phyloP scores from a whole-genome alignment of 2,888 invertebrate genomes.

The Sphaerophoria rueppellii region DNA sequence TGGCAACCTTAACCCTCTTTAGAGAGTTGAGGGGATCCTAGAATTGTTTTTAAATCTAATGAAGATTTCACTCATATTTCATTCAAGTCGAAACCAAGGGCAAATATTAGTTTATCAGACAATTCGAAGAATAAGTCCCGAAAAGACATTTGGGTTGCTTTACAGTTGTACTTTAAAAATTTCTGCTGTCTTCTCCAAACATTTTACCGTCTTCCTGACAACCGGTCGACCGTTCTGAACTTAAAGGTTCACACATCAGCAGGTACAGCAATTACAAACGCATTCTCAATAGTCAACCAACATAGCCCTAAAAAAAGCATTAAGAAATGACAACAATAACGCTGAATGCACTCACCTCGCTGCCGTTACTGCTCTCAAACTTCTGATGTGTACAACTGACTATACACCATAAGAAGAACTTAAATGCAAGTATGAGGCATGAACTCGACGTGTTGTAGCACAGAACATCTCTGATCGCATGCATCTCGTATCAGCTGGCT shows the following conservation, averaged over 20 bases:
- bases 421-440: conserved; percentile 19
- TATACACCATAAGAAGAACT: not conserved
- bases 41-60: not conserved
- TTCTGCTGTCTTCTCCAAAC: too few relatives aligned
- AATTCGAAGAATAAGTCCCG: too few relatives aligned
- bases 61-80: not conserved
- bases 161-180: too few relatives aligned
- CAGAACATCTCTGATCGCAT: conserved; percentile 43
- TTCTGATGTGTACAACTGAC: conserved; percentile 7
- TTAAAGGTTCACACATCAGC: too few relatives aligned
- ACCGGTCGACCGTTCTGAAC: too few relatives aligned
- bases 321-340: conserved; percentile 56
- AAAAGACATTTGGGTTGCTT: too few relatives aligned
- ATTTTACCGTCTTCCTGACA: too few relatives aligned
- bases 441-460: conserved; percentile 28
- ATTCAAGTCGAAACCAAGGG: not conserved
- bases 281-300: not conserved
- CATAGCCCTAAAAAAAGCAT: conserved; percentile 5
- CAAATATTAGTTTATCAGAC: too few relatives aligned
- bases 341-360: conserved; percentile 48
- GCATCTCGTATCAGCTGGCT: conserved; percentile 61
- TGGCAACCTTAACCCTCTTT: not conserved
- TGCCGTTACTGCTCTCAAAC: not conserved
- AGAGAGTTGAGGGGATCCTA: not conserved
- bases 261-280: too few relatives aligned